Percentiles rank a stretch among this genome's conserved stretches.
Evolutionary conservation across 2,113 vertebrate species (phyloP).

Genomic region (Rhegmatorhina hoffmannsi): DNA sequence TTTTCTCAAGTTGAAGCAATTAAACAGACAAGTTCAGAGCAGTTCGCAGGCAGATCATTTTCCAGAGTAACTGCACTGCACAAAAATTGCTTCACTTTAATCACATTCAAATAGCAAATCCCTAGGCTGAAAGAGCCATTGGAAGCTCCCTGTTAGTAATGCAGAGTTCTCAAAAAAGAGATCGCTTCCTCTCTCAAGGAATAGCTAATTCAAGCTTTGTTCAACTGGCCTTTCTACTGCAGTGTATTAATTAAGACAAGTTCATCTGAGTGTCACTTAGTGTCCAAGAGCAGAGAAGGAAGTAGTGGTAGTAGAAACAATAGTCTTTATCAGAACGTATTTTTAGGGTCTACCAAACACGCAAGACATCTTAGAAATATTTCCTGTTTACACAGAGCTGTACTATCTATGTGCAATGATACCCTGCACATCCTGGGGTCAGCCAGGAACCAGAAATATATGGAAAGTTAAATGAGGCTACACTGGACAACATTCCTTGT

Average conservation of each 20-base stretch:
- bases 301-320: conserved; percentile 73
- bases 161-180: conserved; percentile 23
- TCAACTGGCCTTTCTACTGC: conserved; percentile 59
- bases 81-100: not conserved
- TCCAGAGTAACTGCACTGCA: not conserved
- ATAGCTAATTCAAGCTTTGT: conserved; percentile 43
- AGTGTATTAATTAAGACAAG: conserved; percentile 72
- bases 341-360: conserved; percentile 73
- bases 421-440: conserved; percentile 32
- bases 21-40: not conserved
- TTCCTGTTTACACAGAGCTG: conserved; percentile 81
- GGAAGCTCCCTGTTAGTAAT: not conserved
- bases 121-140: not conserved
- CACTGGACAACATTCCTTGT: not conserved
- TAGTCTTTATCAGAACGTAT: conserved; percentile 77
- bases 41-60: not conserved
- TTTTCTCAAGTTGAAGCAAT: not conserved
- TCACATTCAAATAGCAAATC: not conserved
- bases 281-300: conserved; percentile 51
- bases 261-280: conserved; percentile 70
- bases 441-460: conserved; percentile 17
- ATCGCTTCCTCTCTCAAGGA: conserved; percentile 53
- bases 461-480: not conserved
- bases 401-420: conserved; percentile 52
- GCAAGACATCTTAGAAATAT: conserved; percentile 76